A percentile compares a stretch with the other conserved stretches of the same genome.
Conservation (phyloP, 2,888 invertebrate genomes). For the Microctonus aethiopoides region DNA sequence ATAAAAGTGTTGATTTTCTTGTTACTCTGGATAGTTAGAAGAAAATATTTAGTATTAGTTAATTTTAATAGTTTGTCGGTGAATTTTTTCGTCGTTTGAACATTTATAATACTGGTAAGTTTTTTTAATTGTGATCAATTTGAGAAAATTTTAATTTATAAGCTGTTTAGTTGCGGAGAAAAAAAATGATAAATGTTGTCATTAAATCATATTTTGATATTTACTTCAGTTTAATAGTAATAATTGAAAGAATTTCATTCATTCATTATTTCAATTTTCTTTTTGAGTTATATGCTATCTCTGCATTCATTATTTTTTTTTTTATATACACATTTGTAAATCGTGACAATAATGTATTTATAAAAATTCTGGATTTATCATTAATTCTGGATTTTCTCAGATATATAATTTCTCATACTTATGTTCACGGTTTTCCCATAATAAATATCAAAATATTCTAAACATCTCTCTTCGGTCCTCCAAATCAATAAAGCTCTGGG, state of each 20-base stretch:
- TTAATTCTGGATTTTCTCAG: conserved; percentile 50
- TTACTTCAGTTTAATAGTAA: too few relatives aligned
- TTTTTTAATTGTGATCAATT: too few relatives aligned
- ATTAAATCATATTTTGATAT: too few relatives aligned
- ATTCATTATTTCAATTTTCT: background rate
- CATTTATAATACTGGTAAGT: too few relatives aligned
- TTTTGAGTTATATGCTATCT: background rate
- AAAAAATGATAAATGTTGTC: too few relatives aligned
- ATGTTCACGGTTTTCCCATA: background rate
- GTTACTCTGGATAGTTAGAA: background rate
- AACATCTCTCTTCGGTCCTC: too few relatives aligned
- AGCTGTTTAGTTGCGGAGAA: too few relatives aligned
- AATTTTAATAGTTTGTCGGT: background rate
- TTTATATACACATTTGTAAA: background rate
- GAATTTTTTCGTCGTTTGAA: background rate
- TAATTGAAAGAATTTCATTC: background rate
- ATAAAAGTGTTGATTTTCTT: background rate
- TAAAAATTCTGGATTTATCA: conserved; percentile 46
- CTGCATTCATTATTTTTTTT: background rate
- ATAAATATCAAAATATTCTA: background rate
- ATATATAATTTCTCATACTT: conserved; percentile 34
- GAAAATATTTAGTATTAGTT: background rate
- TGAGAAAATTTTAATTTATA: too few relatives aligned
- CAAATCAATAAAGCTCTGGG: too few relatives aligned
- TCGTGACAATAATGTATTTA: conserved; percentile 42